These are phyloP conservation scores for Acrobasis suavella DNA, from an alignment of 2,888 invertebrate species.

Conservation along the genomic window DNA sequence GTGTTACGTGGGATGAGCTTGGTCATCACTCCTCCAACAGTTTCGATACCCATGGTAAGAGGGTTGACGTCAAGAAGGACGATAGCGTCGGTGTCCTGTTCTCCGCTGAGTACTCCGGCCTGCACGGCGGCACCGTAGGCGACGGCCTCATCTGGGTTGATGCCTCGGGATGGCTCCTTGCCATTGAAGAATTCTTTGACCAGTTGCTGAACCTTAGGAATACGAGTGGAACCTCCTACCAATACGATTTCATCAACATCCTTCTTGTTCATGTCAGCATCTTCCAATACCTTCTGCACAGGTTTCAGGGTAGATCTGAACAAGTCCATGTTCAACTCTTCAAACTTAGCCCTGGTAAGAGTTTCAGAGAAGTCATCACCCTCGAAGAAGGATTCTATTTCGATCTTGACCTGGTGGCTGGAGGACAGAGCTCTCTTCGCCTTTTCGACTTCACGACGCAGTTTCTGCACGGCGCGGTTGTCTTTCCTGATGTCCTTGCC, in stretches of 20 bases:
- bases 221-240: constrained; percentile 99
- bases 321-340: constrained; percentile 97
- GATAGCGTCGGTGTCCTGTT: constrained; percentile 98
- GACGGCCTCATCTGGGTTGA: constrained; percentile 99
- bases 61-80: constrained; percentile 99
- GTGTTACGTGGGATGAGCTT: constrained; percentile 99
- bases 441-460: constrained; percentile 98
- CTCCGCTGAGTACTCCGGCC: constrained; percentile 98
- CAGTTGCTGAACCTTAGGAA: constrained; percentile 97
- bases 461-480: constrained; percentile 96
- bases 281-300: constrained; percentile 97
- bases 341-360: constrained; percentile 98
- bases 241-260: constrained; percentile 99
- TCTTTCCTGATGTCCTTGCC: constrained; percentile 98
- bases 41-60: constrained; percentile 99
- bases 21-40: constrained; percentile 99
- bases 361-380: constrained; percentile 99
- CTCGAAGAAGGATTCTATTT: constrained; percentile 99
- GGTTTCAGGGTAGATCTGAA: constrained; percentile 97
- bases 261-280: constrained; percentile 99
- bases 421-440: constrained; percentile 98
- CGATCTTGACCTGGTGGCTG: constrained; percentile 97
- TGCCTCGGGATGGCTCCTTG: constrained; percentile 98
- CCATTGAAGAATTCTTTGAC: constrained; percentile 98
- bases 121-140: constrained; percentile 99